A percentile compares a stretch with the other conserved stretches of the same genome.
Conservation (phyloP, 2,888 invertebrate species). For the Orthosia incerta region DNA sequence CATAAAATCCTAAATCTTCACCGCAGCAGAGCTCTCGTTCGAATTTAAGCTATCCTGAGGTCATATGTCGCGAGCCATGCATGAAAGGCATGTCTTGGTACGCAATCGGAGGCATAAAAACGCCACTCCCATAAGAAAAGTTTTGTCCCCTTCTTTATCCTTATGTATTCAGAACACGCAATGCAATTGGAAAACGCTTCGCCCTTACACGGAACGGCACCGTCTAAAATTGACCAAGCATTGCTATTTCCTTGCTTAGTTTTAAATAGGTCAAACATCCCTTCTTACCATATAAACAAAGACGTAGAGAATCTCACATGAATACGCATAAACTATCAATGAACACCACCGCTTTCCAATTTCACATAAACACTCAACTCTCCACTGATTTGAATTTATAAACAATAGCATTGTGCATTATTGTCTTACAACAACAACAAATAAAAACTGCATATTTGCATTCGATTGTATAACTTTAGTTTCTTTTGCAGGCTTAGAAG, state of each 20-base stretch:
- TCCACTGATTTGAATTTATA: constrained; percentile 72
- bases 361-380: constrained; percentile 67
- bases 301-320: constrained; percentile 10
- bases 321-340: constrained; percentile 36
- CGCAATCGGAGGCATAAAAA: background rate
- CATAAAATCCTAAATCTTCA: background rate
- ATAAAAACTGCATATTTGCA: constrained; percentile 39
- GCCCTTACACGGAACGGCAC: background rate
- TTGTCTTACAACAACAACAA: constrained; percentile 66
- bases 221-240: background rate
- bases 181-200: background rate
- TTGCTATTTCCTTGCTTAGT: constrained; percentile 1
- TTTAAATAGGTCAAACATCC: constrained; percentile 16
- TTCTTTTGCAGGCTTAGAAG: constrained; percentile 79
- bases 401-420: constrained; percentile 75
- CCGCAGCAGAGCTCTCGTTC: too few relatives aligned
- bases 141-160: background rate
- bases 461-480: constrained; percentile 41
- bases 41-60: too few relatives aligned
- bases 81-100: background rate
- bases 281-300: constrained; percentile 23
- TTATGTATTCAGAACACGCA: background rate
- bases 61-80: background rate
- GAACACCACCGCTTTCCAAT: constrained; percentile 69
- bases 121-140: background rate